Evolutionary conservation across 2,113 vertebrate species (phyloP).

Genomic region (Rhabdornis inornatus): DNA sequence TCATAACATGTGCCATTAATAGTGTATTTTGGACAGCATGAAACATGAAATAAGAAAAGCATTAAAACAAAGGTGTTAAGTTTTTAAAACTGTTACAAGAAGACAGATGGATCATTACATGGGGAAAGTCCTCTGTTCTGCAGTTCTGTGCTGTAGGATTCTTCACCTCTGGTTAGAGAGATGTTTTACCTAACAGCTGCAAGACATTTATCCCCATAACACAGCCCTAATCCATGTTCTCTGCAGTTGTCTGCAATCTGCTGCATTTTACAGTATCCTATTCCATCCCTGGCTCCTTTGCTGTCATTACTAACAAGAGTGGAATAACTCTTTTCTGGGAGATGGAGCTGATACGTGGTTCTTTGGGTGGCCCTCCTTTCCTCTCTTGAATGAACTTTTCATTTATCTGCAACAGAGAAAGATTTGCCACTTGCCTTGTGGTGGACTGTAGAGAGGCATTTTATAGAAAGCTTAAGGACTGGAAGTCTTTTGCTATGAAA

Average conservation of each 20-base stretch:
- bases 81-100: not conserved
- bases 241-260: not conserved
- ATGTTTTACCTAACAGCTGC: slow-evolving; percentile 37
- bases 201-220: slow-evolving; percentile 36
- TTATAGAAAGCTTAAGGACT: not conserved
- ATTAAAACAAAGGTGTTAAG: not conserved
- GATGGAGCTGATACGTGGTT: not conserved
- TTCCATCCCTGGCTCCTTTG: not conserved
- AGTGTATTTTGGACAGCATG: not conserved
- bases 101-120: not conserved
- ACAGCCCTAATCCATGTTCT: not conserved
- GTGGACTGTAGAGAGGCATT: not conserved
- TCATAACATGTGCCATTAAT: not conserved
- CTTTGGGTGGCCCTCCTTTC: not conserved
- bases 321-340: not conserved
- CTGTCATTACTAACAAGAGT: not conserved
- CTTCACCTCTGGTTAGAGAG: not conserved
- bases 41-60: not conserved
- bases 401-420: not conserved
- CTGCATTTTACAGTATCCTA: slow-evolving; percentile 3
- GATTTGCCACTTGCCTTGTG: not conserved
- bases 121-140: slow-evolving; percentile 1
- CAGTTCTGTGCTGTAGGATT: slow-evolving; percentile 29
- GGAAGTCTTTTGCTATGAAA: not conserved
- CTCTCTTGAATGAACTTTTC: not conserved